Base-by-base conservation (phyloP, 2,113 vertebrate species). In the Casuarius casuarius region DNA sequence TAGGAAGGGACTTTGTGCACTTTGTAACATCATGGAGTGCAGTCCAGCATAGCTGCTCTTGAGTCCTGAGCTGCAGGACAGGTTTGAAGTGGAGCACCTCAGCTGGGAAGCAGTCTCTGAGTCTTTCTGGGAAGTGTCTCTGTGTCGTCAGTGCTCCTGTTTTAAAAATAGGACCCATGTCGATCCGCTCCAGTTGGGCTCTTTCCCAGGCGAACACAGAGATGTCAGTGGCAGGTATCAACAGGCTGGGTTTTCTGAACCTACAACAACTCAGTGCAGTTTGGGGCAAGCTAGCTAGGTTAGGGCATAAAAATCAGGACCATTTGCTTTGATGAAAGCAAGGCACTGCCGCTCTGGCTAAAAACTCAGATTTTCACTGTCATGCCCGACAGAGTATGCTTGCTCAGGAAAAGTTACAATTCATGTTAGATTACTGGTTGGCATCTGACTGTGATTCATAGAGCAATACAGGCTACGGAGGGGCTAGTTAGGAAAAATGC, bases 371-470 rank as follows among this genome's bases (percentile, higher is more conserved):
- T 81, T 51, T 77, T 72, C 59, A 31, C 59, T 73, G 71, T 54
- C 54, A 4, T n/a, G 49, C 46, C 51, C 6, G 2, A 38, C 33
- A 89, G 80, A 62, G 70, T 33, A 17, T 58, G 35, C 66, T 89
- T 82, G 80, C 70, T 77, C 48, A 63, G 80, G 74, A 80, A 77
- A 90, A 87, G 77, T 74, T 73, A 62, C 66, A 40, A 7, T 52
- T 77, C 18, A 1, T 46, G 79, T 85, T 72, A 81, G 63, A 87
- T 88, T 66, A 46, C 74, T 35, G 16, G 56, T n/a, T 88, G 68
- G 70, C 67, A 65, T 87, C 59, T 58, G 79, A 14, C 40, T 72
- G 79, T 80, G 80, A 88, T 93, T 93, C 80, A 63, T 12, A 40
- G 74, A 93, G 84, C 56, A 56, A 72, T 76, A 62, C 79, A 88